Percentiles rank a stretch among this genome's conserved stretches.
Evolutionary conservation across 2,888 invertebrate genomes (phyloP).

Genomic region (Cerastis rubricosa): DNA sequence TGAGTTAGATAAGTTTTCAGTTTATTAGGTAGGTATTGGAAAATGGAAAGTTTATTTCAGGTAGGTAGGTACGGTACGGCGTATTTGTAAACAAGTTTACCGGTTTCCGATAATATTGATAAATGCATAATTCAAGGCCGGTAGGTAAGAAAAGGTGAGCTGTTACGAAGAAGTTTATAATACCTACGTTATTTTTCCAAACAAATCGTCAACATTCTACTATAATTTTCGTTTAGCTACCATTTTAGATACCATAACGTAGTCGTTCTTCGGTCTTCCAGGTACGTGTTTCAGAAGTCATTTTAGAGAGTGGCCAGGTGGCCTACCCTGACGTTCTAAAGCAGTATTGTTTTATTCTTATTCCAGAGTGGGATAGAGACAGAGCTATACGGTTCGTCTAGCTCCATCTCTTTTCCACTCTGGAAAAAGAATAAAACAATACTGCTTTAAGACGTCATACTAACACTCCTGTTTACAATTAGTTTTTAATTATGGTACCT

Average conservation of each 20-base stretch:
- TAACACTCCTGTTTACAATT: no score
- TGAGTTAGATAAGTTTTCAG: no score
- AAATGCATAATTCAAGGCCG: slow-evolving; percentile 28
- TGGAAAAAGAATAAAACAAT: no score
- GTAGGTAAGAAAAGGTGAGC: slow-evolving; percentile 10
- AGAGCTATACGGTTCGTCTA: no score
- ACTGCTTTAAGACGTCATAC: no score
- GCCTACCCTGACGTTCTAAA: no score
- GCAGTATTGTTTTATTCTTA: no score
- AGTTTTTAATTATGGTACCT: neutral
- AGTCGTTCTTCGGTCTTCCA: no score
- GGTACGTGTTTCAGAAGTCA: neutral
- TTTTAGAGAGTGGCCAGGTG: neutral
- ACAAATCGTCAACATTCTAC: neutral
- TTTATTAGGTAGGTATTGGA: no score
- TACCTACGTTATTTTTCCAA: neutral
- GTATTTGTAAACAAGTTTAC: slow-evolving; percentile 26
- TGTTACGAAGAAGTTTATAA: neutral
- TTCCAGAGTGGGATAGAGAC: no score
- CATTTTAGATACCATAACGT: neutral
- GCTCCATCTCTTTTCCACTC: no score
- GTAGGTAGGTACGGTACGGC: neutral
- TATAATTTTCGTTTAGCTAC: neutral
- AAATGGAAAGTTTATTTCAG: slow-evolving; percentile 5
- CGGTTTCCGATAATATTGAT: slow-evolving; percentile 13